These are phyloP conservation scores for Acrobasis consociella DNA, from an alignment of 2,888 invertebrate species.

Conservation along the genomic window DNA sequence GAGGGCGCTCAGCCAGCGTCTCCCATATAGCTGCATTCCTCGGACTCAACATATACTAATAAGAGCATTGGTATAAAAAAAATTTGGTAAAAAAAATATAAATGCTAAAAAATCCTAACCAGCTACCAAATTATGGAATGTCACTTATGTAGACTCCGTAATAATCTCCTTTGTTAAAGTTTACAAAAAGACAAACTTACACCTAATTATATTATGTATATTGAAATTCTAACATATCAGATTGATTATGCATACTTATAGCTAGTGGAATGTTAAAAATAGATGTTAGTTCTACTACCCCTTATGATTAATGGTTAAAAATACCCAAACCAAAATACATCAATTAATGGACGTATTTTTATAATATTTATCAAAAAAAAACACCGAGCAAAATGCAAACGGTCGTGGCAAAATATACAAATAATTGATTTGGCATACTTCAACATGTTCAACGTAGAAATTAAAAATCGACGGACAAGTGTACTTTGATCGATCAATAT, in stretches of 20 bases:
- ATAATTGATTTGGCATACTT: constrained; percentile 21
- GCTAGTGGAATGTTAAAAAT: constrained; percentile 72
- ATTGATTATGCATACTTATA: constrained; percentile 66
- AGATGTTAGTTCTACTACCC: constrained; percentile 70
- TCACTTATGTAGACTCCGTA: constrained; percentile 50
- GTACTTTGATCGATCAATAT: background rate
- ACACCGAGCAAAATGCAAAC: constrained; percentile 10
- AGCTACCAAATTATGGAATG: constrained; percentile 73
- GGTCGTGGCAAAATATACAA: constrained; percentile 30
- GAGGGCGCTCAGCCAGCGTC: background rate
- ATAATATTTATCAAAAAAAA: constrained; percentile 34
- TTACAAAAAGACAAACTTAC: constrained; percentile 37
- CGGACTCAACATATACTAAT: constrained; percentile 48
- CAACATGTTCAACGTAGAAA: constrained; percentile 7
- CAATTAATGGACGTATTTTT: constrained; percentile 51
- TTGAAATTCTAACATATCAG: constrained; percentile 29
- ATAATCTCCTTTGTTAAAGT: constrained; percentile 66
- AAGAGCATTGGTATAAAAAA: constrained; percentile 79
- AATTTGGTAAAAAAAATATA: constrained; percentile 77
- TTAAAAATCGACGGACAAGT: constrained; percentile 3
- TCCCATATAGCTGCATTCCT: constrained; percentile 41
- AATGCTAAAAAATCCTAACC: constrained; percentile 65
- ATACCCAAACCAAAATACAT: constrained; percentile 75
- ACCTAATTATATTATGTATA: constrained; percentile 45
- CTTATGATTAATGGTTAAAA: constrained; percentile 74